Conservation (phyloP, 2,113 vertebrate species). For the Phaethon lepturus region DNA sequence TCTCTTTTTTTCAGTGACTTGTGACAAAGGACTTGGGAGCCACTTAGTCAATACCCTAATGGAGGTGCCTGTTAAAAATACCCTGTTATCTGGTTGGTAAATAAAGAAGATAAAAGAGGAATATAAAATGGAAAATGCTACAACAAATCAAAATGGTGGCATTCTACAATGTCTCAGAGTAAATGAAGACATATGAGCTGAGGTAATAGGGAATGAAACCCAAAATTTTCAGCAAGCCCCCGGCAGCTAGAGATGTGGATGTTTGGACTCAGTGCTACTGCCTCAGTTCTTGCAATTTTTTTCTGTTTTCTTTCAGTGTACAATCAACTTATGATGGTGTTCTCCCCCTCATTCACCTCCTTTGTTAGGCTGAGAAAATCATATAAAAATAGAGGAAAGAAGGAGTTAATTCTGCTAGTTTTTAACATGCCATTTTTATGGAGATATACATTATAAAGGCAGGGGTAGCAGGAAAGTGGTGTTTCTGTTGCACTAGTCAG, state of each 20-base stretch:
- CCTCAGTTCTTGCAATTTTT: not conserved
- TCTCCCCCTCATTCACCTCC: not conserved
- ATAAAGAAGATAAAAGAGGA: slow-evolving; percentile 44
- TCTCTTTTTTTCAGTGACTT: slow-evolving; percentile 22
- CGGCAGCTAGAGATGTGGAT: not conserved
- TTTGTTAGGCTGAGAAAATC: not conserved
- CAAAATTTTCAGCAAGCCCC: not conserved
- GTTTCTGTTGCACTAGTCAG: not conserved
- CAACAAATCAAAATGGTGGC: slow-evolving; percentile 9
- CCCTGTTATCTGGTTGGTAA: slow-evolving; percentile 1
- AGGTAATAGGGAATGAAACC: not conserved
- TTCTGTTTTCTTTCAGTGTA: not conserved
- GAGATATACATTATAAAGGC: not conserved
- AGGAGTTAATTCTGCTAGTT: not conserved
- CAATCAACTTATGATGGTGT: not conserved
- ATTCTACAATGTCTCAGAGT: not conserved
- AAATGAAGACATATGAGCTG: not conserved
- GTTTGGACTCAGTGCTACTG: not conserved
- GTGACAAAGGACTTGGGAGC: slow-evolving; percentile 21
- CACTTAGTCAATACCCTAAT: slow-evolving; percentile 43
- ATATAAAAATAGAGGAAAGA: not conserved
- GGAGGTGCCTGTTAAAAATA: slow-evolving; percentile 53
- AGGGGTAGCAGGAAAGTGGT: not conserved
- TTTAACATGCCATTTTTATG: not conserved
- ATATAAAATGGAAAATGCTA: not conserved